Base-by-base conservation (phyloP, 2,888 invertebrate species). In the Machimus rusticus region DNA sequence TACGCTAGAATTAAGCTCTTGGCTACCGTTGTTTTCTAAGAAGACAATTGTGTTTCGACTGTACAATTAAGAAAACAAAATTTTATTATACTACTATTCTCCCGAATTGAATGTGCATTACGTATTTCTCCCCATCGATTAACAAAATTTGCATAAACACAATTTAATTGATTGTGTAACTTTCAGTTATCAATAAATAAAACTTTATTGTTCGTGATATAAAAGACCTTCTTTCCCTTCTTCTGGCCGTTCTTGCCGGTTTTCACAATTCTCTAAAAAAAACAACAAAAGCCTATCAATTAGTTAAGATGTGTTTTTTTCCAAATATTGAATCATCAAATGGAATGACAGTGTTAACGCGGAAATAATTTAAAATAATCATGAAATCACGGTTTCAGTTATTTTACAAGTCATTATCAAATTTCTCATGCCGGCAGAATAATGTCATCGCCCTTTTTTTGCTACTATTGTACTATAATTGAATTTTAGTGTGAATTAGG, bases 301-400 rank as follows among this genome's bases (percentile, higher is more conserved):
- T 66, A 66, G 66, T 66, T 12, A 66, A 66, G 66, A 51, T 46
- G 43, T 46, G 43, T 66, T 66, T 66, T 66, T 66, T 66, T 39
- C n/a, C 39, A 78, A 78, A 78, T 43, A 78, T 78, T 78, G 78
- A 78, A 39, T 78, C 78, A 78, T 78, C 78, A 39, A 43, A 43
- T 78, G 78, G 37, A 78, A 78, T 78, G 78, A 78, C 23, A 78
- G 39, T 78, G 43, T 78, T 78, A 43, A 78, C 43, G 43, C 78
- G 78, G 78, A 78, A 78, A 78, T 78, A 78, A 78, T 78, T 78
- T 78, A 43, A 78, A 78, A 78, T 39, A 78, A 78, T 43, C 43
- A 43, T 78, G 78, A 78, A 78, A 78, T 78, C 78, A 78, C 78
- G 78, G 39, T 78, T 78, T 78, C 78, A 78, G 78, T 78, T 78